Evolutionary conservation across 2,113 vertebrate genomes (phyloP), one percentile per base, ranked within the genome.

Genomic region (Sterna hirundo): DNA sequence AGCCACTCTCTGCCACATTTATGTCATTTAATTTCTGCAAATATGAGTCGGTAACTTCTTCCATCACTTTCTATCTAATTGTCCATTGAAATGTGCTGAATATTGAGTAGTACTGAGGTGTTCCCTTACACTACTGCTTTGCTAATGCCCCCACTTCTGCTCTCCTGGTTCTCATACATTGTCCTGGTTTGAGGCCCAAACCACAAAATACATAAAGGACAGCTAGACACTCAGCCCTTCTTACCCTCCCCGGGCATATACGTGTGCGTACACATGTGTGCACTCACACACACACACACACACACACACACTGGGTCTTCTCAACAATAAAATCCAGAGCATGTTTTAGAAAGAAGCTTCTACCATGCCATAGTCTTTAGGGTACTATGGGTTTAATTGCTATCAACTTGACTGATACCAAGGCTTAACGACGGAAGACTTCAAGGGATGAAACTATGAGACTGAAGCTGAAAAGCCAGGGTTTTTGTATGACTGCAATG

Each of bases 241-340:
- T 36, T 13, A 42, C 47, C 11, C 80, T 10, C 6, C 19, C 14
- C 0, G 0, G 47, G 17, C 15, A 9, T 26, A n/a, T 17, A 23
- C 36, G 5, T 46, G 27, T 9, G 10, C 13, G n/a, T 21, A 38
- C 12, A 7, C 13, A 32, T 3, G 9, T 38, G n/a, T 10, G 22
- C 16, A 17, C 36, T 27, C 36, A 13, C 27, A 11, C 15, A 3
- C 49, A n/a, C 11, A 26, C 14, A 40, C 40, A 13, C 27, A 11
- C 15, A 3, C 49, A 12, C 15, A 52, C 15, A 20, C 34, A 32
- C 16, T 8, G 32, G 11, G 23, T 81, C 51, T 86, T 69, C 34
- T 78, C 30, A 70, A 49, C 20, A 49, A 40, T 2, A 70, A 16
- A 69, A 77, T 69, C 9, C 7, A 18, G 10, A 69, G 3, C 4